Conservation (phyloP, 2,888 invertebrate genomes). For the Campoletis raptor region DNA sequence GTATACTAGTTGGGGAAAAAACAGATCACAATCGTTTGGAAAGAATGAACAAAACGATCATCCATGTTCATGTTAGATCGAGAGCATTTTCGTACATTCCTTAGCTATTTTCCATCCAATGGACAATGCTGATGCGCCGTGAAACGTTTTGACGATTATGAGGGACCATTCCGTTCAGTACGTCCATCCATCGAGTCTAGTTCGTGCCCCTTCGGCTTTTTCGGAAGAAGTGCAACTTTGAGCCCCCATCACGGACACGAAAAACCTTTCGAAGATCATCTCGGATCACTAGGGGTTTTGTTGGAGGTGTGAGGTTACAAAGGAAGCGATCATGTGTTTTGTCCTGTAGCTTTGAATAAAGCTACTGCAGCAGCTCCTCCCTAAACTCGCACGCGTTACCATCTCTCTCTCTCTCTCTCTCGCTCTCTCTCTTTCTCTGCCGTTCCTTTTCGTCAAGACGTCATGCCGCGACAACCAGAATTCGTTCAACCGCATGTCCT, state of each 20-base stretch:
- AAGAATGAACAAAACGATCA: slow-evolving; percentile 49
- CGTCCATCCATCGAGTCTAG: slow-evolving; percentile 58
- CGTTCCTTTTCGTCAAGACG: slow-evolving; percentile 54
- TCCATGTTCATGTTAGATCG: slow-evolving; percentile 36
- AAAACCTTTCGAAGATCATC: slow-evolving; percentile 74
- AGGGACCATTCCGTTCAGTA: slow-evolving; percentile 76
- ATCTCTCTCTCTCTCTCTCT: slow-evolving; percentile 36
- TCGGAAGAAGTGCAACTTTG: slow-evolving; percentile 68
- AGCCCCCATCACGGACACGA: slow-evolving; percentile 66
- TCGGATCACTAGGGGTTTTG: slow-evolving; percentile 76
- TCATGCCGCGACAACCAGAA: slow-evolving; percentile 74
- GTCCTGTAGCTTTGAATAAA: slow-evolving; percentile 67
- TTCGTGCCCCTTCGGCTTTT: slow-evolving; percentile 71
- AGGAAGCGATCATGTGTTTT: slow-evolving; percentile 80
- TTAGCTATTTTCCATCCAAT: neutral
- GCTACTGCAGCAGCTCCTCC: slow-evolving; percentile 46
- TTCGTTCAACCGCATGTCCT: slow-evolving; percentile 76
- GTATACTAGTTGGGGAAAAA: slow-evolving; percentile 26
- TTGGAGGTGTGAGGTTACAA: slow-evolving; percentile 84
- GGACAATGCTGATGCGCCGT: slow-evolving; percentile 71
- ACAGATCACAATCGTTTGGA: slow-evolving; percentile 63
- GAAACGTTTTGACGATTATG: slow-evolving; percentile 79
- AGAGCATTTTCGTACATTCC: slow-evolving; percentile 28
- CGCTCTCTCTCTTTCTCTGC: slow-evolving; percentile 2
- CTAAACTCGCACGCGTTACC: slow-evolving; percentile 53